Base-by-base conservation (phyloP, 2,797 vertebrate species). In the Margarornis squamiger region DNA sequence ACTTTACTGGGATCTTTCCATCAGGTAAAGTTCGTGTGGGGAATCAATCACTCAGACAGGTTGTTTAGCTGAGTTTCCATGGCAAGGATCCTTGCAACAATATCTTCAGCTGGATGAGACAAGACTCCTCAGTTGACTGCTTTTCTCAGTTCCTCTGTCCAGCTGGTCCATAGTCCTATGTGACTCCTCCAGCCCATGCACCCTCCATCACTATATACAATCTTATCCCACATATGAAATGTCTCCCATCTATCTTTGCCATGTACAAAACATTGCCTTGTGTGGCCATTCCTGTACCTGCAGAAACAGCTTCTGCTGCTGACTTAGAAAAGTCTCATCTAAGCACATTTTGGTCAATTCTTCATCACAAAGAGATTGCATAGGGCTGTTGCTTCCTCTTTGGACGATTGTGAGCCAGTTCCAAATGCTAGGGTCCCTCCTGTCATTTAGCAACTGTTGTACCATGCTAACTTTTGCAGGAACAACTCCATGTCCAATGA, bases 21-120 rank as follows among this genome's bases (percentile, higher is more conserved):
- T 4, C 23, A 5, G 5, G 19, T 41, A 73, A 75, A 79, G 4
- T 17, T 51, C 16, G 27, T 0, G 0, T 39, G 11, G 12, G 18
- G 16, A 70, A 59, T 48, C 22, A 61, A 24, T 61, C 34, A 8
- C 16, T 74, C 26, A 67, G 19, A 16, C 15, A 39, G 9, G 9
- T 3, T 86, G 10, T 48, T 62, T 26, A 70, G 9, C 16, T 54
- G 14, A 55, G 7, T 72, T 78, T 86, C 30, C n/a, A 24, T 13
- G 2, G 1, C 58, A 57, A 77, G 2, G 4, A 3, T 52, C 19
- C 39, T 48, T 20, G 46, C 32, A 55, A 16, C 0, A 3, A 2
- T n/a, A 39, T 23, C 20, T 76, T 92, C 34, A 29, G 2, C 24
- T 67, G 48, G 12, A 48, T n/a, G 0, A 3, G 15, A 4, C 27